Conservation (phyloP, 1,140 invertebrate species). For the Drosophila sp. region DNA sequence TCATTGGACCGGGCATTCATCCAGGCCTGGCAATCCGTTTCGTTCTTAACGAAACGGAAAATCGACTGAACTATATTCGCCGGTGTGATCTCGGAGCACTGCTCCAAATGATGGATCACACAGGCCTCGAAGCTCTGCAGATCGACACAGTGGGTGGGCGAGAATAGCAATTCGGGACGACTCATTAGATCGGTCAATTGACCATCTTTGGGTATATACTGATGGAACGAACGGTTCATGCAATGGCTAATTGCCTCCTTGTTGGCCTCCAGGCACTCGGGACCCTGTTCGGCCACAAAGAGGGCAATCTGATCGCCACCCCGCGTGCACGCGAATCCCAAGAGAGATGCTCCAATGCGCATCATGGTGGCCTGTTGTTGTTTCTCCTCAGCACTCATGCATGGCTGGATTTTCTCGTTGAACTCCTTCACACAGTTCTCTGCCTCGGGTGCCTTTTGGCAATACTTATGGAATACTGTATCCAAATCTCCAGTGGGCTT, state of each 20-base stretch:
- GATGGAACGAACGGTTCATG: slow-evolving; percentile 85
- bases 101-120: slow-evolving; percentile 86
- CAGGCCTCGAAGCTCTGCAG: slow-evolving; percentile 86
- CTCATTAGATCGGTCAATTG: slow-evolving; percentile 69
- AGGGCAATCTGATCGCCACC: slow-evolving; percentile 92
- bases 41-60: slow-evolving; percentile 88
- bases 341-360: slow-evolving; percentile 87
- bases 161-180: slow-evolving; percentile 61
- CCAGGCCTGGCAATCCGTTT: slow-evolving; percentile 86
- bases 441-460: slow-evolving; percentile 85
- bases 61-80: slow-evolving; percentile 91
- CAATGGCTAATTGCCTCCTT: slow-evolving; percentile 86
- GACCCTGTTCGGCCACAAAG: slow-evolving; percentile 90
- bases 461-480: slow-evolving; percentile 87
- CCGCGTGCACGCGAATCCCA: slow-evolving; percentile 89
- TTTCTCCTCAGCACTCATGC: slow-evolving; percentile 86
- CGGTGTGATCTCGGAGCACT: slow-evolving; percentile 89
- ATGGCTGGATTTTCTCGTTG: slow-evolving; percentile 85
- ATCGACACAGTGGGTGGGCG: slow-evolving; percentile 83
- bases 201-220: slow-evolving; percentile 83
- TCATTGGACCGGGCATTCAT: slow-evolving; percentile 64
- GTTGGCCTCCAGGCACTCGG: slow-evolving; percentile 88
- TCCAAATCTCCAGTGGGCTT: slow-evolving; percentile 86
- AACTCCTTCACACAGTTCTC: slow-evolving; percentile 86
- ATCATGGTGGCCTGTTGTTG: slow-evolving; percentile 83